Evolutionary conservation across 2,888 invertebrate genomes (phyloP).

Genomic region (Heliconius aoede): DNA sequence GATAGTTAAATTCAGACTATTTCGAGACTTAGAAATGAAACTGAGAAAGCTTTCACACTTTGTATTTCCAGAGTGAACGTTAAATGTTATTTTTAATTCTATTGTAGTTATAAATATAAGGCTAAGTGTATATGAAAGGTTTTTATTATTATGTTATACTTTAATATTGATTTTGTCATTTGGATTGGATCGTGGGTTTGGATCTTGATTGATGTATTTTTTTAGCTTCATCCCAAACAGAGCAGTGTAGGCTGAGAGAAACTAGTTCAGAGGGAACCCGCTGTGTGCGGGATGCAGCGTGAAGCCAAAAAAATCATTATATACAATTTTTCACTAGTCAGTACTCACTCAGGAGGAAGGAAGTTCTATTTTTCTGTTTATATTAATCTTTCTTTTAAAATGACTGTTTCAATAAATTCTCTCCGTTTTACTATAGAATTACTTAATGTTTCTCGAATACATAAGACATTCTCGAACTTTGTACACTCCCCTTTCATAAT

Average conservation of each 20-base stretch:
- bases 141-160: not conserved
- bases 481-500: constrained; percentile 27
- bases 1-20: constrained; percentile 10
- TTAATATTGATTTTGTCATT: not conserved
- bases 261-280: too few relatives aligned
- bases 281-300: too few relatives aligned
- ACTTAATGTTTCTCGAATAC: constrained; percentile 5
- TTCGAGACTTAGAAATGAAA: constrained; percentile 15
- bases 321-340: too few relatives aligned
- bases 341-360: not conserved
- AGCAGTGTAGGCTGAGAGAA: too few relatives aligned
- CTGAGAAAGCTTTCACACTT: constrained; percentile 20
- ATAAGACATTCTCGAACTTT: constrained; percentile 17
- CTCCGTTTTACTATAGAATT: not conserved
- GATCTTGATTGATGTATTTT: not conserved
- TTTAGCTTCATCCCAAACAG: too few relatives aligned
- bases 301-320: too few relatives aligned
- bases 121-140: not conserved
- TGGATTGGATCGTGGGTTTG: not conserved
- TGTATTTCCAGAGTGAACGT: constrained; percentile 17
- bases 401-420: not conserved
- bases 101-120: constrained; percentile 25
- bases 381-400: not conserved
- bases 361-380: not conserved
- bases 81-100: constrained; percentile 32